Percentiles rank a stretch among this genome's conserved stretches.
These are phyloP conservation scores for Avahi laniger DNA, from an alignment of 2,797 vertebrate species.

Conservation along the genomic window DNA sequence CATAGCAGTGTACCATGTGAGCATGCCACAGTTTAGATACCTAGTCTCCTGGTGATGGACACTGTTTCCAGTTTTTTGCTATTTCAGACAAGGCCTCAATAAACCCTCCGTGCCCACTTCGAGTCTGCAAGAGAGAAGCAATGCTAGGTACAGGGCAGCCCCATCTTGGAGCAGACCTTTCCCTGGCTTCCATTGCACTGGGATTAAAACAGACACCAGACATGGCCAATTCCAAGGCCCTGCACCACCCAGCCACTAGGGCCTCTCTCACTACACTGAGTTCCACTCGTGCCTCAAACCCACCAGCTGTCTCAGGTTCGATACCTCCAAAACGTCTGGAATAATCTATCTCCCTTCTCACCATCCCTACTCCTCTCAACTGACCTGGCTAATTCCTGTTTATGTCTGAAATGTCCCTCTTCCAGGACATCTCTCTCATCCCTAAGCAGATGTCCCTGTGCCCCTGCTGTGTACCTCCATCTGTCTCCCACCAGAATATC, in stretches of 20 bases:
- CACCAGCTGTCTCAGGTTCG: not conserved
- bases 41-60: not conserved
- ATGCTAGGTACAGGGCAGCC: not conserved
- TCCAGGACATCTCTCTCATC: not conserved
- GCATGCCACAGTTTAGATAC: not conserved
- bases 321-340: not conserved
- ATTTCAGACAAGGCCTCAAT: not conserved
- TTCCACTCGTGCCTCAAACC: not conserved
- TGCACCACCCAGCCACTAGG: not conserved
- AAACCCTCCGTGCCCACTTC: not conserved
- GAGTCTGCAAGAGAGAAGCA: not conserved
- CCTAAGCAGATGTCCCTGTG: not conserved
- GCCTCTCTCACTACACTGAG: not conserved
- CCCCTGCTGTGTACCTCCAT: too few relatives aligned
- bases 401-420: not conserved
- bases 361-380: too few relatives aligned
- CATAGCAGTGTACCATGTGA: fast-evolving
- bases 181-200: not conserved
- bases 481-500: not conserved
- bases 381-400: not conserved
- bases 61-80: not conserved
- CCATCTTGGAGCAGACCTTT: not conserved
- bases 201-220: not conserved
- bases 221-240: not conserved
- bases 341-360: not conserved